A percentile compares a stretch with the other conserved stretches of the same genome.
Conservation (phyloP, 2,797 vertebrate species). For the Holocentrus rufus region DNA sequence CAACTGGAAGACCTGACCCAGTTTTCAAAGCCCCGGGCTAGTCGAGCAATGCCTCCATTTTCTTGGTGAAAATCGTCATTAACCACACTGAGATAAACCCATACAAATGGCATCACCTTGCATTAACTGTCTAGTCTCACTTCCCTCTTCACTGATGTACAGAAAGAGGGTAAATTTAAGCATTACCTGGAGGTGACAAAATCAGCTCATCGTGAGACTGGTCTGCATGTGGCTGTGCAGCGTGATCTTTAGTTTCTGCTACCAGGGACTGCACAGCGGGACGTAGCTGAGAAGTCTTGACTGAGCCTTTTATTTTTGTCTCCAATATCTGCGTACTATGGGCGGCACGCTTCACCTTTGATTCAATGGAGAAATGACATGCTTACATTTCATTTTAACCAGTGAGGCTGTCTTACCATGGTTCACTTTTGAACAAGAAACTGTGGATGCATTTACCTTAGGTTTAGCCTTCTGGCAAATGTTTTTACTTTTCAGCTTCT, state of each 20-base stretch:
- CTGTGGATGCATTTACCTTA: slow-evolving; percentile 79
- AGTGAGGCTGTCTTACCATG: background rate
- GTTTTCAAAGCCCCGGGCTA: background rate
- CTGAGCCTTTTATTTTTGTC: slow-evolving; percentile 43
- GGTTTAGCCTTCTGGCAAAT: slow-evolving; percentile 58
- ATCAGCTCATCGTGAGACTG: slow-evolving; percentile 59
- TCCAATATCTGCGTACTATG: slow-evolving; percentile 38
- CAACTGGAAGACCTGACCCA: no score
- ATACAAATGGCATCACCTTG: background rate
- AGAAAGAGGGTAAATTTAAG: background rate
- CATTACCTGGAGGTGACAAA: slow-evolving; percentile 78
- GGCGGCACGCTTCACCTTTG: slow-evolving; percentile 63
- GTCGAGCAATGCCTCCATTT: background rate
- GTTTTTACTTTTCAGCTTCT: slow-evolving; percentile 72
- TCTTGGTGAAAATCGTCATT: background rate
- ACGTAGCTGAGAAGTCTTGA: slow-evolving; percentile 32
- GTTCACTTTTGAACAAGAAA: slow-evolving; percentile 1
- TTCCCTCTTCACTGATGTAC: background rate
- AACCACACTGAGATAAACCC: background rate
- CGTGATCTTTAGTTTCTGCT: slow-evolving; percentile 44
- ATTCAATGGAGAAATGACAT: slow-evolving; percentile 38
- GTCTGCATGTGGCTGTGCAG: slow-evolving; percentile 29
- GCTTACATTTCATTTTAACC: slow-evolving; percentile 43
- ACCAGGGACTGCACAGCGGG: slow-evolving; percentile 22
- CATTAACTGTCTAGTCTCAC: background rate